Evolutionary conservation across 2,797 vertebrate species (phyloP).

Genomic region (Macrochelys suwanniensis): DNA sequence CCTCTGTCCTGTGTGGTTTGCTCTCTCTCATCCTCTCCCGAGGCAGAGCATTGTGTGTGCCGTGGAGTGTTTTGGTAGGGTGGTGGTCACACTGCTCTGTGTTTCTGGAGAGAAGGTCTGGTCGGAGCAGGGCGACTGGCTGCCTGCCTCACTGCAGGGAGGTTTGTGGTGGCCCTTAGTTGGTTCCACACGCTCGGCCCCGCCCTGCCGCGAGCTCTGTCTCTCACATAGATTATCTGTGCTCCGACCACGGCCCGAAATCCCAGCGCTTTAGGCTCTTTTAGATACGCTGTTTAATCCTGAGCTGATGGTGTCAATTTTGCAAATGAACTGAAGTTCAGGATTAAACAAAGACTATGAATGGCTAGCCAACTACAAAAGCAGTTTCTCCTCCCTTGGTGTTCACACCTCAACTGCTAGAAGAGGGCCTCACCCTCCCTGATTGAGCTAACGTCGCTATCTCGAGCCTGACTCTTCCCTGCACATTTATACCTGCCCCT

Average conservation of each 20-base stretch:
- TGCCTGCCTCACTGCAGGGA: background rate
- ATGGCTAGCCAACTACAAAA: no score
- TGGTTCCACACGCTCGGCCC: background rate
- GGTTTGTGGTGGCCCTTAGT: background rate
- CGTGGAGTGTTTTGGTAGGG: background rate
- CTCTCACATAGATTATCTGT: background rate
- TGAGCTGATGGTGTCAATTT: no score
- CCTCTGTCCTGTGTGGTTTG: background rate
- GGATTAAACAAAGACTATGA: no score
- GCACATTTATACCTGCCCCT: no score
- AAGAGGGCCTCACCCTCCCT: no score
- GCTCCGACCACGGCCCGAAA: accelerated
- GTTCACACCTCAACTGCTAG: no score
- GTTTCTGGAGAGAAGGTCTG: background rate
- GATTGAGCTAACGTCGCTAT: no score
- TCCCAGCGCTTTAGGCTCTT: background rate
- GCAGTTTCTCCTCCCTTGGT: no score
- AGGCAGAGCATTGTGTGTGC: background rate
- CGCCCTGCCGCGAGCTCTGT: background rate
- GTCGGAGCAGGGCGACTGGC: background rate
- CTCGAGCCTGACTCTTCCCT: no score
- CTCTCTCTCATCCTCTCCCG: background rate
- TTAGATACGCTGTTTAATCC: background rate
- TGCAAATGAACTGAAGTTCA: no score
- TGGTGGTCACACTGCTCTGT: background rate